These are phyloP conservation scores for Callaeas wilsoni DNA, from an alignment of 2,113 vertebrate species.

Conservation along the genomic window DNA sequence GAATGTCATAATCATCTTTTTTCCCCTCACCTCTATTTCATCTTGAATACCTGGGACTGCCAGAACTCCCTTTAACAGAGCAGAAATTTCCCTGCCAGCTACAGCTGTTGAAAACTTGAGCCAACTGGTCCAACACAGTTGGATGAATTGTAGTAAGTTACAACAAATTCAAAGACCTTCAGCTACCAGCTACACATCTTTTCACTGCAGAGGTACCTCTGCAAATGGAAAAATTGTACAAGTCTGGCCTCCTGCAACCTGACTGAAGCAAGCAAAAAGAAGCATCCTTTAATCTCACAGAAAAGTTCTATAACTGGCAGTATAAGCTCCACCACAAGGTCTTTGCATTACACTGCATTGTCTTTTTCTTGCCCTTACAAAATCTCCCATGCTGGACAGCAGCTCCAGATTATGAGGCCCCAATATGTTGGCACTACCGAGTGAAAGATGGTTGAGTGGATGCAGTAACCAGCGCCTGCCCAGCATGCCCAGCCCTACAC, in stretches of 20 bases:
- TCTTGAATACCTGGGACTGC: background rate
- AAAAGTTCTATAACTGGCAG: background rate
- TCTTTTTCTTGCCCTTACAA: background rate
- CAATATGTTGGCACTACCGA: fast-evolving
- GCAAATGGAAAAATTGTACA: background rate
- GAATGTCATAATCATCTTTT: background rate
- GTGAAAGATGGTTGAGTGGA: background rate
- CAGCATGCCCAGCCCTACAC: background rate
- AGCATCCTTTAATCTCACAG: background rate
- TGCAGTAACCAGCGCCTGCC: background rate
- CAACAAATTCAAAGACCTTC: background rate
- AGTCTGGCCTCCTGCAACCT: background rate
- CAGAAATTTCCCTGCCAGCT: background rate
- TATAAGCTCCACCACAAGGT: background rate
- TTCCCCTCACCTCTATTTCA: background rate
- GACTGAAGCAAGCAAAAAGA: background rate
- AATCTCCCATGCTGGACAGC: background rate
- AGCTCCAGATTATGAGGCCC: background rate
- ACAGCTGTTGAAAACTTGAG: slow-evolving; percentile 16
- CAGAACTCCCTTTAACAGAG: background rate
- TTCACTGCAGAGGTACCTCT: background rate
- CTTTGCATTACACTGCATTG: background rate
- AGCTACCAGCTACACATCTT: background rate
- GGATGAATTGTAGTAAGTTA: background rate
- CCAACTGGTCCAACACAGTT: background rate